A percentile compares a stretch with the other conserved stretches of the same genome.
These are phyloP conservation scores for Brachymystax lenok DNA, from an alignment of 2,797 vertebrate genomes.

Conservation along the genomic window DNA sequence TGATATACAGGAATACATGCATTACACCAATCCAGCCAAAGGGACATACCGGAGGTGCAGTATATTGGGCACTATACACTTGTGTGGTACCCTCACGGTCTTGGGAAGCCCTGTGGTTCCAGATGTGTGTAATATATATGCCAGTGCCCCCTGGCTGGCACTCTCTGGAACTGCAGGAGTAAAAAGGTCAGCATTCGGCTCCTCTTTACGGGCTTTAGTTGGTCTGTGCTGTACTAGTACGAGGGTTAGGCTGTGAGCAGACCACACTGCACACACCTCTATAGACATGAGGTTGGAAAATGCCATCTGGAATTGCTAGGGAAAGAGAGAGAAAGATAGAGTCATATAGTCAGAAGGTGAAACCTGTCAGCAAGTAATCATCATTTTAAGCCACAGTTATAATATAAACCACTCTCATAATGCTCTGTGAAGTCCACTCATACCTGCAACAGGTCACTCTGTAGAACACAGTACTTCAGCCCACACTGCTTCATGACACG, in stretches of 20 bases:
- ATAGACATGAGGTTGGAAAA: constrained; percentile 58
- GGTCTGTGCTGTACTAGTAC: constrained; percentile 57
- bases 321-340: constrained; percentile 29
- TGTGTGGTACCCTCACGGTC: constrained; percentile 90
- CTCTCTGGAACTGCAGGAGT: constrained; percentile 29
- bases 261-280: constrained; percentile 58
- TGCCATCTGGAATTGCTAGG: constrained; percentile 79
- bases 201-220: background rate
- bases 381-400: background rate
- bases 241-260: constrained; percentile 79
- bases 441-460: constrained; percentile 83
- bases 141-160: constrained; percentile 65
- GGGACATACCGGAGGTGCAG: constrained; percentile 84
- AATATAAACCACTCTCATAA: background rate
- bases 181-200: background rate
- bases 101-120: constrained; percentile 93
- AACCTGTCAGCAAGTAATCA: background rate
- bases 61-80: constrained; percentile 91
- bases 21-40: background rate
- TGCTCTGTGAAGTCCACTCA: background rate
- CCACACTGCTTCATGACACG: constrained; percentile 81
- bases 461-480: constrained; percentile 83
- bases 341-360: background rate
- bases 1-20: background rate
- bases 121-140: constrained; percentile 92